A percentile compares a stretch with the other conserved stretches of the same genome.
Evolutionary conservation across 2,113 vertebrate species (phyloP).

Genomic region (Tetrao urogallus): DNA sequence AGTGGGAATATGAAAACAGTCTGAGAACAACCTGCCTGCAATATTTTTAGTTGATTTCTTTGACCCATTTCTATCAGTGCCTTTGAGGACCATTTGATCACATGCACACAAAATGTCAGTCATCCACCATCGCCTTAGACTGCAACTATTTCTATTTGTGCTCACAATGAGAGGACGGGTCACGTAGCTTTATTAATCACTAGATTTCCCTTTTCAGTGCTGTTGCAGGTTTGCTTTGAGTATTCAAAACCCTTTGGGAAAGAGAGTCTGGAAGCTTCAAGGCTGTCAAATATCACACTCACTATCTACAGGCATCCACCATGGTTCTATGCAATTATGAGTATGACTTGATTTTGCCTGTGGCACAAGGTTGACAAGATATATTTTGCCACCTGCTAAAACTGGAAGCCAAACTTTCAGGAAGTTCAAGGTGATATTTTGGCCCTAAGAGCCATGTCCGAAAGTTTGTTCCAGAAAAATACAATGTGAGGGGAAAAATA

Average conservation of each 20-base stretch:
- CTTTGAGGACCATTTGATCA: background rate
- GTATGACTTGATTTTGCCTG: background rate
- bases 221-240: background rate
- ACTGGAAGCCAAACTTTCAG: conserved; percentile 7
- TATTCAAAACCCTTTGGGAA: background rate
- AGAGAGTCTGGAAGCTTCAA: background rate
- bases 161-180: background rate
- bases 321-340: background rate
- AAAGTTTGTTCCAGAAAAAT: conserved; percentile 70
- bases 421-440: conserved; percentile 51
- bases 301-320: background rate
- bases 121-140: background rate
- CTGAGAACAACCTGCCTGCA: background rate
- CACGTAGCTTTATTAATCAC: background rate
- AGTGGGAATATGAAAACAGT: background rate
- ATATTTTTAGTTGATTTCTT: background rate
- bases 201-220: background rate
- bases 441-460: conserved; percentile 13
- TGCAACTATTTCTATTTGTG: background rate
- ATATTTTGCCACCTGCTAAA: background rate
- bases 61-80: background rate
- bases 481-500: conserved; percentile 63
- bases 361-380: accelerated
- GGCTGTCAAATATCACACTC: background rate
- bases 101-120: background rate